Evolutionary conservation across 2,113 vertebrate species (phyloP).

Genomic region (Hemicordylus capensis): DNA sequence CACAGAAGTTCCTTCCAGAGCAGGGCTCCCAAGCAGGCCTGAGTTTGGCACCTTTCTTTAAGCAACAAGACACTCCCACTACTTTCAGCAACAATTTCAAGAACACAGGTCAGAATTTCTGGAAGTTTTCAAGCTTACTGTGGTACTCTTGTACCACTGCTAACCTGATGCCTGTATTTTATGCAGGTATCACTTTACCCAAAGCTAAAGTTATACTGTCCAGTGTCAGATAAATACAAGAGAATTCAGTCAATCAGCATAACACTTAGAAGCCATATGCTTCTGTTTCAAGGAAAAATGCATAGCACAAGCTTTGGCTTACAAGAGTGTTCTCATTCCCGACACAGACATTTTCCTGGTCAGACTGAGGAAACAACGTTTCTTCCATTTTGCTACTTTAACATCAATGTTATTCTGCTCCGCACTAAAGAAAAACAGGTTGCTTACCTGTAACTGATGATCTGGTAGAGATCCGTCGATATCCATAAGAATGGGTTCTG

Average conservation of each 20-base stretch:
- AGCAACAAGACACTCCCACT: background rate
- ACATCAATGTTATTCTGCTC: background rate
- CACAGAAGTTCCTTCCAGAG: too few relatives aligned
- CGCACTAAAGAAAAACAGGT: fast-evolving
- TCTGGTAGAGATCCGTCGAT: too few relatives aligned
- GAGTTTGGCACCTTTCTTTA: background rate
- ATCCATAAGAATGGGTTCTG: too few relatives aligned
- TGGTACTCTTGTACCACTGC: background rate
- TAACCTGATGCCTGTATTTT: background rate
- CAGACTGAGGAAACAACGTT: background rate
- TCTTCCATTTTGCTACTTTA: background rate
- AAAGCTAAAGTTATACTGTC: background rate
- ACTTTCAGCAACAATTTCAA: background rate
- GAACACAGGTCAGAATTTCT: background rate
- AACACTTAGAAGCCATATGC: background rate
- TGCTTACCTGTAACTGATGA: too few relatives aligned
- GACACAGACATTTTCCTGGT: background rate
- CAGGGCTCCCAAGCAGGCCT: background rate
- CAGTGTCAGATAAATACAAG: background rate
- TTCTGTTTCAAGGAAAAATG: background rate
- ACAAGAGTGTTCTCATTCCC: background rate
- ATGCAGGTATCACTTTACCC: background rate
- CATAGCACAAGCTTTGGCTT: background rate
- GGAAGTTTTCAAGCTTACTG: background rate
- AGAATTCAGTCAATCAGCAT: background rate